Evolutionary conservation across 2,888 invertebrate genomes (phyloP), one percentile per base, ranked within the genome.

Genomic region (Fragum whitleyi): DNA sequence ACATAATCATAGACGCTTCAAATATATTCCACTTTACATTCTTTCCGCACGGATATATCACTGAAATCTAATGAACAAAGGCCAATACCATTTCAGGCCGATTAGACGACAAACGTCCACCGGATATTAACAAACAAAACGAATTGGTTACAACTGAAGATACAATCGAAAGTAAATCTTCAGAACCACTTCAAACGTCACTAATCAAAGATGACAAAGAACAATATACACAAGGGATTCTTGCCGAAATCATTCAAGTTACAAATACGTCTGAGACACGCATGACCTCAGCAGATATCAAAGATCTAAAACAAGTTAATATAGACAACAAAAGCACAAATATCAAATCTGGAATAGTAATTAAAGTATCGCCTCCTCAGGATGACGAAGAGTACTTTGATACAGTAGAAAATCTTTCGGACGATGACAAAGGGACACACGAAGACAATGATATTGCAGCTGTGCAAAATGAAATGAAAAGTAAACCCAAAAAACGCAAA

Each of bases 401-500:
- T 6, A 57, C 57, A 2, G 57, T 57, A 19, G 57, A 57, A 57
- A 57, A 57, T 57, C 2, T 26, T 3, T 57, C 57, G 21, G 57
- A 57, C 23, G 23, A 57, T 14, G 51, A 51, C 5, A 51, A 51
- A 7, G 14, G 2, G 14, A 51, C 19, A 21, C 2, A 21, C 16
- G n/a, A n/a, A n/a, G 3, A 51, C 16, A 51, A 51, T 5, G 57
- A 26, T 57, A 23, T 11, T 23, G 3, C 2, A 57, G 5, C 9
- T 21, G 57, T 19, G 5, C 19, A n/a, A 2, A 57, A 23, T 57
- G n/a, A 26, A 14, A 26, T 23, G 3, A 57, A 57, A 23, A 7
- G 2, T 39, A 62, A 59, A 32, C 11, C 23, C 1, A 57, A 57
- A 21, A 51, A 51, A 71, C 57, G n/a, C 32, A 79, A 77, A 71